Percentiles rank a stretch among this genome's conserved stretches.
These are phyloP conservation scores for Rana temporaria DNA, from an alignment of 2,113 vertebrate genomes.

Conservation along the genomic window DNA sequence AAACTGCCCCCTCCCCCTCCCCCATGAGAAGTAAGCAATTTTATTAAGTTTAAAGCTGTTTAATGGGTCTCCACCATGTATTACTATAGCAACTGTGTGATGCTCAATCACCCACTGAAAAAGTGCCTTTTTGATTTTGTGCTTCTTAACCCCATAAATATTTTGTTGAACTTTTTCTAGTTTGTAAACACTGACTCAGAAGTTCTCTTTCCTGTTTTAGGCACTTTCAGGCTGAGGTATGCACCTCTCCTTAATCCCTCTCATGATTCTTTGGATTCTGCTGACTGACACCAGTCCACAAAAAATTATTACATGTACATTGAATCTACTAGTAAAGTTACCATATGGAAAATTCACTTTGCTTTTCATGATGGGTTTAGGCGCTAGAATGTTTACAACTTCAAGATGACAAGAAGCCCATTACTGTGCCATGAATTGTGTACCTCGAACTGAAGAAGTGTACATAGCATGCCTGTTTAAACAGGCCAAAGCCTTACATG, in stretches of 20 bases:
- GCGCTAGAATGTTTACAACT: constrained; percentile 60
- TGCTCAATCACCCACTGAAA: constrained; percentile 53
- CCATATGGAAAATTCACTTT: constrained; percentile 69
- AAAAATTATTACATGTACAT: constrained; percentile 61
- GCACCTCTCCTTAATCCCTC: constrained; percentile 84
- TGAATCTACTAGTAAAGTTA: constrained; percentile 74
- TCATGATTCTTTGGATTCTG: constrained; percentile 88
- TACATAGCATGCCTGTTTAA: not conserved
- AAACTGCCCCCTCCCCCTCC: not conserved
- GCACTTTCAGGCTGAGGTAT: constrained; percentile 92
- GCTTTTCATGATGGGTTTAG: constrained; percentile 65
- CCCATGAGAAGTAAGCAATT: not conserved
- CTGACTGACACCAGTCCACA: constrained; percentile 81
- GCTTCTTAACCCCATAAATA: constrained; percentile 65
- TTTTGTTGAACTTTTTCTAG: constrained; percentile 66
- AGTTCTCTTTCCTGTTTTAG: constrained; percentile 85
- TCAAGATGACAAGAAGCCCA: not conserved
- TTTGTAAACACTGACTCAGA: constrained; percentile 79
- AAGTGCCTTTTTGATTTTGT: constrained; percentile 68
- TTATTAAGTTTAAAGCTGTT: not conserved
- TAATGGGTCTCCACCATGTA: not conserved
- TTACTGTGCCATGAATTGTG: constrained; percentile 14
- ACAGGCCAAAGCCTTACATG: constrained; percentile 1
- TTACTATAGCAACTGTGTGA: not conserved
- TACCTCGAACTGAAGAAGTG: constrained; percentile 26